Base-by-base conservation (phyloP, 2,888 invertebrate genomes). In the Sphaeridia pumilis region DNA sequence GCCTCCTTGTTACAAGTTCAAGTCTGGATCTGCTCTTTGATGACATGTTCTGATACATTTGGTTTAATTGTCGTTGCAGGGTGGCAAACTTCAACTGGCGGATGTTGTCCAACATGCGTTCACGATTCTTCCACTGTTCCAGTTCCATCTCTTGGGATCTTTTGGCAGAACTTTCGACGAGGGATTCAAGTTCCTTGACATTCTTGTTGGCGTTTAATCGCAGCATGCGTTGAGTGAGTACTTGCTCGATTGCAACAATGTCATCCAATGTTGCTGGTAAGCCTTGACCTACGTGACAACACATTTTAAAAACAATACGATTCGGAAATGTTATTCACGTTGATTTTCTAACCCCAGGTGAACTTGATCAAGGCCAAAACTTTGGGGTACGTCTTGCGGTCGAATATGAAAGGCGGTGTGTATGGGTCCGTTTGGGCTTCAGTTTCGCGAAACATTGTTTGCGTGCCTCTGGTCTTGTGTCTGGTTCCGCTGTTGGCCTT, bases 71-170 rank as follows among this genome's bases (percentile, higher is more conserved):
- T 49, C 80, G 74, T 56, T 81, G 77, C n/a, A 86, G 75, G 48
- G 88, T 74, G 54, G 82, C 76, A 63, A 85, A 69, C 0, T 85
- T 75, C 27, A 82, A 72, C 62, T 79, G 76, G 68, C 84, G 81
- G 17, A 83, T 77, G 57, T 79, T 79, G 65, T 83, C 79, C 20
- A 25, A 22, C 68, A 84, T 82, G 59, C 81, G 78, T 68, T 89
- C 87, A 56, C 88, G 76, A 49, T 84, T 82, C 10, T 83, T 76
- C 87, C 87, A 89, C 67, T 87, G 82, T 62, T 86, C 82, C 55
- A 81, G 77, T 70, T 88, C 88, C 59, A 89, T 77, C n/a, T 84
- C 83, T n/a, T n/a, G n/a, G n/a, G n/a, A n/a, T n/a, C n/a, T n/a
- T n/a, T n/a, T n/a, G n/a, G n/a, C n/a, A n/a, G n/a, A n/a, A n/a